These are phyloP conservation scores for Onthophagus taurus DNA, from an alignment of 1,140 invertebrate genomes.

Conservation along the genomic window DNA sequence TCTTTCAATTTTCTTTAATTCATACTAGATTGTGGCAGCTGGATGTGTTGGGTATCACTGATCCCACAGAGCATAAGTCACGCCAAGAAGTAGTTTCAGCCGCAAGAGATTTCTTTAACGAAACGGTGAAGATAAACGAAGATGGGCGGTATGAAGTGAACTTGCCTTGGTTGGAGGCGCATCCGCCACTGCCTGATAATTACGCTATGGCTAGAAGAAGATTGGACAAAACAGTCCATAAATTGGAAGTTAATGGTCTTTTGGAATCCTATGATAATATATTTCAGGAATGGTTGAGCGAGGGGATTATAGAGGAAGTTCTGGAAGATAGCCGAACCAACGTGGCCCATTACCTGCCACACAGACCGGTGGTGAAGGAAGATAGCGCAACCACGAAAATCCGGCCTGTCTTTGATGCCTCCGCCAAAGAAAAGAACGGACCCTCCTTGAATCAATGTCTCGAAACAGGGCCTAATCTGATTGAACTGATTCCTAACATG, in stretches of 20 bases:
- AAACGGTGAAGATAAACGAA: background rate
- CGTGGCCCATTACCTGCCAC: slow-evolving; percentile 16
- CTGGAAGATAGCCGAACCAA: background rate
- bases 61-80: no score
- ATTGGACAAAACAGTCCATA: slow-evolving; percentile 7
- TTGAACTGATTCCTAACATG: slow-evolving; percentile 30
- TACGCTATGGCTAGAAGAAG: slow-evolving; percentile 13
- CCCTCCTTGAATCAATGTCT: slow-evolving; percentile 35
- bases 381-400: slow-evolving; percentile 10
- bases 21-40: no score
- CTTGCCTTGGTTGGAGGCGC: slow-evolving; percentile 15
- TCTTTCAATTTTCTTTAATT: no score
- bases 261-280: background rate
- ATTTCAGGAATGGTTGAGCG: slow-evolving; percentile 13
- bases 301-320: slow-evolving; percentile 8
- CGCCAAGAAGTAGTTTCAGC: no score
- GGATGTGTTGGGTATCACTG: no score
- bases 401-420: slow-evolving; percentile 16
- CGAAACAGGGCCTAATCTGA: slow-evolving; percentile 29
- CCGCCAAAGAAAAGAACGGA: slow-evolving; percentile 18
- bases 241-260: no score
- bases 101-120: slow-evolving; percentile 1
- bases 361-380: slow-evolving; percentile 11
- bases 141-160: slow-evolving; percentile 15
- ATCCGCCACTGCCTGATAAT: slow-evolving; percentile 6